Base-by-base conservation (phyloP, 2,888 invertebrate genomes). In the Amphipoea oculea region DNA sequence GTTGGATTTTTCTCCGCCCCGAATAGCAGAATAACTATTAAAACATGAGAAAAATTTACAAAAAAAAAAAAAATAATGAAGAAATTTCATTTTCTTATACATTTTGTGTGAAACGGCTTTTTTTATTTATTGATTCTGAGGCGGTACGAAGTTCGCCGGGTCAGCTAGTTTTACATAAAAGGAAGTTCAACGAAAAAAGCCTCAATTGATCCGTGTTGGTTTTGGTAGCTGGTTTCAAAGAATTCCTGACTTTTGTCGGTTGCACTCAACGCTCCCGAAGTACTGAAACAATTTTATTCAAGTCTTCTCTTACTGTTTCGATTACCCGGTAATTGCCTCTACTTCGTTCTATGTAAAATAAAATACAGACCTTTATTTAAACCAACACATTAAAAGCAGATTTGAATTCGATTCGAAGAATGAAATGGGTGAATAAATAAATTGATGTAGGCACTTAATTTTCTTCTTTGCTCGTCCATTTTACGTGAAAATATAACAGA, bases 181-280 rank as follows among this genome's bases (percentile, higher is more conserved):
- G 12, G n/a, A 57, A 72, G 48, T 84, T 48, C 36, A 36, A 29
- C 17, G 12, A 42, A 65, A 82, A 54, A 76, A 29, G 14, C 54
- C 40, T n/a, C 6, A 79, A 78, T 75, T 62, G 20, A 62, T 68
- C 29, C 4, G 54, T 48, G 67, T 71, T 63, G 67, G 42, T 62
- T 71, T 54, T 68, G 40, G 51, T 62, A 29, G 51, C 65, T 51
- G 12, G 66, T 54, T 54, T 71, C 76, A 82, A 84, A 85, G 79
- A 73, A 69, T 84, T 73, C 48, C 62, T 69, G 29, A 36, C 29
- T n/a, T 81, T 81, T 81, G 73, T 82, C 66, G 57, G 81, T 60
- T 67, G 36, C 36, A 57, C 70, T 76, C 62, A 65, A 63, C 40
- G 67, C 40, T 73, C 7, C 60, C n/a, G 45, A 69, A 78, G 54